Conservation (phyloP, 2,113 vertebrate genomes). For the Lethenteron camtschaticum region DNA sequence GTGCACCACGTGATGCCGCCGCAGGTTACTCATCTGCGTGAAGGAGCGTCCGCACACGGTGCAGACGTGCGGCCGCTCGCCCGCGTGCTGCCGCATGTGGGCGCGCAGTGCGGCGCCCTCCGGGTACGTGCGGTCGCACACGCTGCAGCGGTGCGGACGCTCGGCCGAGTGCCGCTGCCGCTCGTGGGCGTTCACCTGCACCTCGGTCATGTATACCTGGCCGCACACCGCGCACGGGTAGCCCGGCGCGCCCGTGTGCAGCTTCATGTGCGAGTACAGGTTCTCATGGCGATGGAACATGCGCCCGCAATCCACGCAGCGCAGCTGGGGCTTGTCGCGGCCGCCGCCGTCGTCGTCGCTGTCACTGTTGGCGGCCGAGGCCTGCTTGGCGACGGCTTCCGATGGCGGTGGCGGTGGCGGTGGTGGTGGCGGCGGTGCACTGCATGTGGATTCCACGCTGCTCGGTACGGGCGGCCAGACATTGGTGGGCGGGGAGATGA, state of each 20-base stretch:
- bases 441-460: no score
- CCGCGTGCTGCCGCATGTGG: neutral
- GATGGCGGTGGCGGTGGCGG: no score
- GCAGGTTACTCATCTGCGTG: neutral
- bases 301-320: no score
- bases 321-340: no score
- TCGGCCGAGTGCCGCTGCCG: neutral
- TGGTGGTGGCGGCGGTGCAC: no score
- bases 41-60: neutral
- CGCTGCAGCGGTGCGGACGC: neutral
- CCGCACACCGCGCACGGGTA: conserved; percentile 1
- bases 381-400: no score
- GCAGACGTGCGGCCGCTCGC: neutral
- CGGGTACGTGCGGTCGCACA: neutral
- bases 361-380: no score
- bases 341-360: no score
- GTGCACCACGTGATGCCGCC: neutral
- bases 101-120: neutral
- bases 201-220: neutral
- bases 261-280: neutral
- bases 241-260: conserved; percentile 6
- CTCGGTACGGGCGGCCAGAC: no score
- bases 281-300: no score
- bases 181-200: conserved; percentile 1
- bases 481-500: no score